Percentiles rank a stretch among this genome's conserved stretches.
These are phyloP conservation scores for Epinotia demarniana DNA, from an alignment of 2,888 invertebrate species.

Conservation along the genomic window DNA sequence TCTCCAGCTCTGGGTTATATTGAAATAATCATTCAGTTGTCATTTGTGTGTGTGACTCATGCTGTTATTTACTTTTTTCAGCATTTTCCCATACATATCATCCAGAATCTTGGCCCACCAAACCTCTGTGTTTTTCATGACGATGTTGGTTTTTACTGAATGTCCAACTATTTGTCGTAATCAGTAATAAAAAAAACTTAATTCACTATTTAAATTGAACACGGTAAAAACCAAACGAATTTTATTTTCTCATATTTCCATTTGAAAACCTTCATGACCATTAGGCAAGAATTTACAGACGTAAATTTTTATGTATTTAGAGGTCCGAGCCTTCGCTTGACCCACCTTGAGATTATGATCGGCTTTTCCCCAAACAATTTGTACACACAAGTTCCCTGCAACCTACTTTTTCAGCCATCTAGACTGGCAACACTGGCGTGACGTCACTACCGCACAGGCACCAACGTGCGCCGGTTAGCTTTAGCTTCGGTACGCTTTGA, in stretches of 20 bases:
- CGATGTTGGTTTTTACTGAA: slow-evolving; percentile 27
- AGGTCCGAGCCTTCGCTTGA: too few relatives aligned
- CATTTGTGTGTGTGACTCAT: slow-evolving; percentile 24
- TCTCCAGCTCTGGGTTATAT: background rate
- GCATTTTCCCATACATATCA: slow-evolving; percentile 45
- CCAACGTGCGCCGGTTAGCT: too few relatives aligned
- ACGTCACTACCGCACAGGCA: too few relatives aligned
- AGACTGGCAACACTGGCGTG: too few relatives aligned
- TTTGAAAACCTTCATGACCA: background rate
- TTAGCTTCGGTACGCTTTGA: slow-evolving; percentile 24
- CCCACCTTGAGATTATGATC: slow-evolving; percentile 15
- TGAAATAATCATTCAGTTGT: background rate
- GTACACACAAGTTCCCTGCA: too few relatives aligned
- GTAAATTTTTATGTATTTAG: too few relatives aligned
- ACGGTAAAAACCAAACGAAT: background rate
- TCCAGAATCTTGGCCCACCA: slow-evolving; percentile 35
- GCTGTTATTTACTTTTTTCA: slow-evolving; percentile 27
- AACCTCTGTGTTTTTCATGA: slow-evolving; percentile 23
- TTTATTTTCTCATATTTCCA: background rate
- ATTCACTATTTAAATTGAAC: background rate
- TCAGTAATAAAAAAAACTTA: background rate
- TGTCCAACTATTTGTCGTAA: slow-evolving; percentile 15
- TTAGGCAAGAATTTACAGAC: background rate
- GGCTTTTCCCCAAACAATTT: slow-evolving; percentile 5
- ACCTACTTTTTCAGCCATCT: too few relatives aligned